phyloP scores from a whole-genome alignment of 2,888 invertebrate genomes.

The Chromoteleia sp. region DNA sequence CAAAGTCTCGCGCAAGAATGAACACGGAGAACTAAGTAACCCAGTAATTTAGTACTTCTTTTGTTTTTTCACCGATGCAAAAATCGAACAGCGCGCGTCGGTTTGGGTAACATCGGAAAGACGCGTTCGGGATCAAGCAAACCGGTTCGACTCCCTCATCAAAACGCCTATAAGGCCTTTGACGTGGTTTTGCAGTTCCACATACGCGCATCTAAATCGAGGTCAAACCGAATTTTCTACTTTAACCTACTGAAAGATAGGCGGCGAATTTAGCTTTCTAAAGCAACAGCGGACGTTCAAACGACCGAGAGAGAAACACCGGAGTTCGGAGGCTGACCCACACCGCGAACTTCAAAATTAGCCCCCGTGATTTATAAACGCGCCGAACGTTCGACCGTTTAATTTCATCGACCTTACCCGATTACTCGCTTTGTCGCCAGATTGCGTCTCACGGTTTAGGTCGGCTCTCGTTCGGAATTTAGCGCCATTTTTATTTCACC shows the following conservation, averaged over 20 bases:
- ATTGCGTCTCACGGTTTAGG: too few relatives aligned
- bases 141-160: slow-evolving; percentile 71
- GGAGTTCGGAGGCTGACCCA: slow-evolving; percentile 70
- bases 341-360: slow-evolving; percentile 77
- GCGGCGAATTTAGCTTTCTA: slow-evolving; percentile 84
- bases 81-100: slow-evolving; percentile 42
- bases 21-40: neutral
- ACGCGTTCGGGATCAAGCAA: slow-evolving; percentile 65
- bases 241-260: slow-evolving; percentile 84
- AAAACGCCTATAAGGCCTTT: slow-evolving; percentile 71
- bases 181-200: slow-evolving; percentile 72
- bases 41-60: slow-evolving; percentile 9
- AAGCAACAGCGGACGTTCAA: slow-evolving; percentile 75
- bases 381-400: slow-evolving; percentile 58
- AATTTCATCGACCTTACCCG: slow-evolving; percentile 47
- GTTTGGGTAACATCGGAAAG: slow-evolving; percentile 65
- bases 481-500: too few relatives aligned
- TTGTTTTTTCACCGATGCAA: slow-evolving; percentile 11
- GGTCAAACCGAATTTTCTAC: slow-evolving; percentile 85
- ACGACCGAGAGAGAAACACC: slow-evolving; percentile 62
- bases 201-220: slow-evolving; percentile 79
- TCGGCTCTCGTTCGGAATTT: too few relatives aligned
- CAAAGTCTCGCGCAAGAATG: too few relatives aligned
- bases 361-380: slow-evolving; percentile 74
- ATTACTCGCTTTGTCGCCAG: slow-evolving; percentile 43